Conservation (phyloP, 92 coral and sea anemone genomes). For the Desmophyllum pertusum region DNA sequence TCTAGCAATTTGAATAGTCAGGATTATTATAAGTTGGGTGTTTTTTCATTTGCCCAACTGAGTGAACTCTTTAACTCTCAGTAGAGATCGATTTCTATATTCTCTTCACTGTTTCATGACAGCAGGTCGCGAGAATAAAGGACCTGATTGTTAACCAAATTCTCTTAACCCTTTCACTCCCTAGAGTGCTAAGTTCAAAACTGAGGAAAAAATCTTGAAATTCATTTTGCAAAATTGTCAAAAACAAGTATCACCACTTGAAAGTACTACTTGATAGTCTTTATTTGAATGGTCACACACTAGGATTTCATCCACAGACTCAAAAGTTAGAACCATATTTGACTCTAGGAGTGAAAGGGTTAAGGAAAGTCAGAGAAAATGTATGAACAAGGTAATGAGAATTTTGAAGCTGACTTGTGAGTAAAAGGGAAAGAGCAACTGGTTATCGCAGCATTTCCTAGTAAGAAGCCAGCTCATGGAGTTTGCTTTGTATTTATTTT, state of each 20-base stretch:
- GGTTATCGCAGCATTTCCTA: neutral
- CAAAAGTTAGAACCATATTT: no score
- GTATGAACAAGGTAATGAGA: neutral
- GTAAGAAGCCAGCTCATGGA: neutral
- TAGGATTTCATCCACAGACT: no score
- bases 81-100: neutral
- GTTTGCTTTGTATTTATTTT: slow-evolving; percentile 10
- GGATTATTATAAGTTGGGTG: neutral
- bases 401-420: neutral
- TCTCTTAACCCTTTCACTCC: no score
- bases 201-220: no score
- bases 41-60: neutral
- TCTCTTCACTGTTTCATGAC: neutral
- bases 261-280: no score
- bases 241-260: no score
- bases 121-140: neutral
- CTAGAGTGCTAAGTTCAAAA: no score
- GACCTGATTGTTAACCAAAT: neutral
- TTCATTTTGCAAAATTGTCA: no score
- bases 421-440: neutral
- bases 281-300: no score
- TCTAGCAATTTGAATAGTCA: neutral
- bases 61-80: neutral
- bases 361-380: no score
- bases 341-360: no score